Percentiles rank a stretch among this genome's conserved stretches.
These are phyloP conservation scores for Pinctada fucata DNA, from an alignment of 2,888 invertebrate species.

Conservation along the genomic window DNA sequence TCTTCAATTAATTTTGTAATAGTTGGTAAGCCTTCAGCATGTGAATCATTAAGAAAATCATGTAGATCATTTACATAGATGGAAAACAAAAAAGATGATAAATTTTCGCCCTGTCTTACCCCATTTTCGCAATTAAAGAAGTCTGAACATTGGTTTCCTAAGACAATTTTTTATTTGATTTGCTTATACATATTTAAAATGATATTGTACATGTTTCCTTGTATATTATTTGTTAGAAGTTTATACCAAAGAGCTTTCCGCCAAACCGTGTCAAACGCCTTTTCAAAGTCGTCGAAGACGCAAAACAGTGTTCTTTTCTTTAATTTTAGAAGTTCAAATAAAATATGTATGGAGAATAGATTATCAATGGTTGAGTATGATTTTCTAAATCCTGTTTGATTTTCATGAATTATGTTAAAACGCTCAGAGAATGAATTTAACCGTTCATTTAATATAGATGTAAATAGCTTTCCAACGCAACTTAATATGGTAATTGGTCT, in stretches of 20 bases:
- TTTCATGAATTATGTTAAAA: not conserved
- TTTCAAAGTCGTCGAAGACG: conserved; percentile 39
- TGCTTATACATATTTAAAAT: conserved; percentile 33
- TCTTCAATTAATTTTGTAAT: not conserved
- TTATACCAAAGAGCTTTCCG: conserved; percentile 34
- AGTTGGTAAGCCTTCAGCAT: not conserved
- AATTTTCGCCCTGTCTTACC: conserved; percentile 39
- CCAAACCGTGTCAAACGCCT: conserved; percentile 38
- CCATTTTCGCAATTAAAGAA: conserved; percentile 27
- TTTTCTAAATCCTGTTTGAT: conserved; percentile 35
- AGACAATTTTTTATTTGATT: conserved; percentile 32
- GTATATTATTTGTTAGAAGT: conserved; percentile 28
- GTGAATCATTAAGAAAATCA: conserved; percentile 22
- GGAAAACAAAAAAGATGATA: conserved; percentile 32
- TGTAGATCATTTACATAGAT: conserved; percentile 20
- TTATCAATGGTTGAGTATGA: no score
- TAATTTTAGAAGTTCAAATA: conserved; percentile 26
- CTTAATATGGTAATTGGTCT: conserved; percentile 14
- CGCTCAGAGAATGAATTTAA: not conserved
- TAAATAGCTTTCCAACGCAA: conserved; percentile 19
- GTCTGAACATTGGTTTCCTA: conserved; percentile 17
- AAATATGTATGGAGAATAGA: conserved; percentile 32
- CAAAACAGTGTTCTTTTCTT: conserved; percentile 22
- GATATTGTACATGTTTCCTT: conserved; percentile 32
- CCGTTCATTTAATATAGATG: not conserved